These are phyloP conservation scores for Porphyrio hochstetteri DNA, from an alignment of 2,113 vertebrate genomes.

Conservation along the genomic window DNA sequence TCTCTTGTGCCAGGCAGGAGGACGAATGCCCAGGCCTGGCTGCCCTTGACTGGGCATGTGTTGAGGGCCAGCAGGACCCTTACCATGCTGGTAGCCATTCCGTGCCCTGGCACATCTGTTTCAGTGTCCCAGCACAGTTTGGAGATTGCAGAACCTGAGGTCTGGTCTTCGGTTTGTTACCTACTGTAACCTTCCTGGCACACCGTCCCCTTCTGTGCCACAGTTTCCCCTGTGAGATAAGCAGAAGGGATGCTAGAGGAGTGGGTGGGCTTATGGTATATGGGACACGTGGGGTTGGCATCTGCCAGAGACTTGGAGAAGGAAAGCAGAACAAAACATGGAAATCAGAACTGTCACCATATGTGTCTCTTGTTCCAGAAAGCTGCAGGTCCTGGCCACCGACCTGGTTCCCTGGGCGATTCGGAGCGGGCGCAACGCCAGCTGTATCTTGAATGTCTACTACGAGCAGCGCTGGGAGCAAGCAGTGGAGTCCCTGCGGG, in stretches of 20 bases:
- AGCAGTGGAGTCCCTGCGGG: conserved; percentile 80
- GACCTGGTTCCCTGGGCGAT: conserved; percentile 91
- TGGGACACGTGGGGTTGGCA: background rate
- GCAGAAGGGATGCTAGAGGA: background rate
- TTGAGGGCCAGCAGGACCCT: background rate
- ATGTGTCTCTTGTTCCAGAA: conserved; percentile 63
- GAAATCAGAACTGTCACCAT: background rate
- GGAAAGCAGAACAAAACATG: background rate
- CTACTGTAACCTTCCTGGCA: background rate
- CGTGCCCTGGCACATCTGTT: background rate
- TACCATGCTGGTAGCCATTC: background rate
- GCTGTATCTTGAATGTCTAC: conserved; percentile 86
- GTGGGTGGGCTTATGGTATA: background rate
- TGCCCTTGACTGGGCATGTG: background rate
- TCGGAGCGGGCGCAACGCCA: conserved; percentile 75
- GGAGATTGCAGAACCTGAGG: background rate
- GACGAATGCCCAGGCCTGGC: background rate
- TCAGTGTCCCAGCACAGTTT: background rate
- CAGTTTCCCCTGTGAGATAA: background rate
- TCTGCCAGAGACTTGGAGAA: background rate
- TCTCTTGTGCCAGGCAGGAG: background rate
- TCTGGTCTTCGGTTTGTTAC: background rate
- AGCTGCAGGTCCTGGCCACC: conserved; percentile 75
- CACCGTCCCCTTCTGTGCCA: background rate
- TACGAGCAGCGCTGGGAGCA: conserved; percentile 94